Base-by-base conservation (phyloP, 1,140 invertebrate genomes). In the Drosophila arizonae region DNA sequence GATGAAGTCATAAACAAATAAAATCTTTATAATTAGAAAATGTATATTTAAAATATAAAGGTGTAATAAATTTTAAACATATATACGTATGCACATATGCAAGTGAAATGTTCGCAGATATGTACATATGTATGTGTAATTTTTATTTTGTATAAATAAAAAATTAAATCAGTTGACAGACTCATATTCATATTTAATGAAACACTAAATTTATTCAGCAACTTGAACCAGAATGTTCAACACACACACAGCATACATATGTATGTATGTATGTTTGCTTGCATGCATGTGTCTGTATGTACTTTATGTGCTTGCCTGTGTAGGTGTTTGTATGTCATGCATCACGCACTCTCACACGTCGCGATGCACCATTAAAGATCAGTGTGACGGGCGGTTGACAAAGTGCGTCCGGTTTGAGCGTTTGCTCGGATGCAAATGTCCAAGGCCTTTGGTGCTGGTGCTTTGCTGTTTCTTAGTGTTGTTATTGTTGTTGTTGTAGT, bases 361-460 rank as follows among this genome's bases (percentile, higher is more conserved):
- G 70, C 57, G 81, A 77, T 64, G 81, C 78, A 50, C 82, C 82
- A 87, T 87, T 86, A 86, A 82, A 81, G 81, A 87, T 78, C 78
- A 58, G 21, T 60, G 57, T 50, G 71, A 62, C 62, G 63, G 63
- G 69, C 45, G 71, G 76, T 72, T 87, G 82, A 86, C 81, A 86
- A 86, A 86, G 79, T 86, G 82, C 82, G 82, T 86, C 84, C 82
- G 82, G 82, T 87, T 86, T 79, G 52, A 60, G 80, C 70, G 66
- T 78, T 79, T 36, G 28, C 52, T 86, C 82, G 79, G 75, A 87
- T 86, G 81, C 82, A 86, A 86, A 87, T 86, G 72, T 62, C 57
- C 65, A 73, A 69, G 57, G 65, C 57, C 71, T 56, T 10, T n/a
- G 46, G 48, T 39, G 36, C 55, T 58, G 48, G 26, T 62, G 46